phyloP scores from a whole-genome alignment of 2,113 vertebrate genomes.

The Sterna hirundo region DNA sequence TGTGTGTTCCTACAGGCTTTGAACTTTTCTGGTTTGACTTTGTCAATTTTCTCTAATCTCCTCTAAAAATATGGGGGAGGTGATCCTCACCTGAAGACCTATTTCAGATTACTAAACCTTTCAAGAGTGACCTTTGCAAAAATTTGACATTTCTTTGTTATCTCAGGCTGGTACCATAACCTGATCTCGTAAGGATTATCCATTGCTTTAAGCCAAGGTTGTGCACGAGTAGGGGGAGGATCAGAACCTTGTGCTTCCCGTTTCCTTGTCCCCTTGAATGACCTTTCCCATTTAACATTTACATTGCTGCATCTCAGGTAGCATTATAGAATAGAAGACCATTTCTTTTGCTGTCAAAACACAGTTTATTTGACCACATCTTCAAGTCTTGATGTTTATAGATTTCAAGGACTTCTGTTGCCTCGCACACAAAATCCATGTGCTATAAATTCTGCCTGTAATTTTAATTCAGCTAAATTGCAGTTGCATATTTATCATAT shows the following conservation, averaged over 20 bases:
- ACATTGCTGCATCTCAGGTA: neutral
- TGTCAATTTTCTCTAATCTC: neutral
- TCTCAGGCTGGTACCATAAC: neutral
- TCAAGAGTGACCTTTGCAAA: constrained; percentile 20
- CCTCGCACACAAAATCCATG: neutral
- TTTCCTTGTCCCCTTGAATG: neutral
- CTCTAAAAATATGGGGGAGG: neutral
- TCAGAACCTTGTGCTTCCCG: neutral
- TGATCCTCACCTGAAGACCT: neutral
- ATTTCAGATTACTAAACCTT: neutral
- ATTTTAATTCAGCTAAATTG: neutral
- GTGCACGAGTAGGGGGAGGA: neutral
- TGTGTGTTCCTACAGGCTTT: neutral
- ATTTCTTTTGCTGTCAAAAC: neutral
- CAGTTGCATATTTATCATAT: neutral
- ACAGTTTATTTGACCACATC: neutral
- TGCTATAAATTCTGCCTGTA: neutral
- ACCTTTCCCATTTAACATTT: neutral
- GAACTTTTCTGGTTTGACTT: neutral
- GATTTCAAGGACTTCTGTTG: neutral
- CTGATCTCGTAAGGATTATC: neutral
- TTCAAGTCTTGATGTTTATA: neutral
- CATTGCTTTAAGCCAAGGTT: neutral
- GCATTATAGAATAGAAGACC: neutral
- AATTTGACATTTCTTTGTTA: neutral